phyloP scores from a whole-genome alignment of 2,113 vertebrate genomes.

The Aspidoscelis tigris region DNA sequence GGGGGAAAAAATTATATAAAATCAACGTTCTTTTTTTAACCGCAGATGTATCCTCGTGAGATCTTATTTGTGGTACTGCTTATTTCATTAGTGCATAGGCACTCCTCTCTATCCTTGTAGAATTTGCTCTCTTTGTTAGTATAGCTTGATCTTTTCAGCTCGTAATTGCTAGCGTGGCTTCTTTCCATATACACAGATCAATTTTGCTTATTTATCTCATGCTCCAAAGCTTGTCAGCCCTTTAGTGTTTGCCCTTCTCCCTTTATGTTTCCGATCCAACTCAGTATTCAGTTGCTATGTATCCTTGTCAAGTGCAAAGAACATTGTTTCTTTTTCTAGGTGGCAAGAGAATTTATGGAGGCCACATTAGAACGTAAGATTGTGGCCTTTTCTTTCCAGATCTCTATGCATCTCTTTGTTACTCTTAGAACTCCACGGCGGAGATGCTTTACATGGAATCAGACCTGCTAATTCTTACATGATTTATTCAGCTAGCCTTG shows the following conservation, averaged over 20 bases:
- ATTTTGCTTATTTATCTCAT: neutral
- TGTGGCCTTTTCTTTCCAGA: neutral
- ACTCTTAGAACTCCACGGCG: neutral
- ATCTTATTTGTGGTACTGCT: neutral
- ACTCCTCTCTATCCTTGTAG: neutral
- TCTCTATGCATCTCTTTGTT: neutral
- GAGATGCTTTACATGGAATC: neutral
- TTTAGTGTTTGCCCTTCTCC: neutral
- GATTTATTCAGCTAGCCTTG: neutral
- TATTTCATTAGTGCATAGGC: neutral
- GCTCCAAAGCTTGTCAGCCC: conserved; percentile 3
- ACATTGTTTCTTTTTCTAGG: neutral
- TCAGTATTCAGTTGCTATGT: neutral
- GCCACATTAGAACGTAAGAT: neutral
- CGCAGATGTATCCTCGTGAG: neutral
- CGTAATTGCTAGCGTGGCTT: conserved; percentile 8
- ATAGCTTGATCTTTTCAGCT: neutral
- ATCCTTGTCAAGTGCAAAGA: neutral
- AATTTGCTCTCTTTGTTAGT: neutral
- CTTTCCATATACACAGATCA: neutral
- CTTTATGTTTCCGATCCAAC: neutral
- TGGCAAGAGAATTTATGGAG: neutral
- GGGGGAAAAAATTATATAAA: conserved; percentile 8
- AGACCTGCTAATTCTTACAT: neutral
- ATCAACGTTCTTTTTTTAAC: neutral